Evolutionary conservation across 2,113 vertebrate genomes (phyloP), one percentile per base, ranked within the genome.

Genomic region (Recurvirostra avosetta): DNA sequence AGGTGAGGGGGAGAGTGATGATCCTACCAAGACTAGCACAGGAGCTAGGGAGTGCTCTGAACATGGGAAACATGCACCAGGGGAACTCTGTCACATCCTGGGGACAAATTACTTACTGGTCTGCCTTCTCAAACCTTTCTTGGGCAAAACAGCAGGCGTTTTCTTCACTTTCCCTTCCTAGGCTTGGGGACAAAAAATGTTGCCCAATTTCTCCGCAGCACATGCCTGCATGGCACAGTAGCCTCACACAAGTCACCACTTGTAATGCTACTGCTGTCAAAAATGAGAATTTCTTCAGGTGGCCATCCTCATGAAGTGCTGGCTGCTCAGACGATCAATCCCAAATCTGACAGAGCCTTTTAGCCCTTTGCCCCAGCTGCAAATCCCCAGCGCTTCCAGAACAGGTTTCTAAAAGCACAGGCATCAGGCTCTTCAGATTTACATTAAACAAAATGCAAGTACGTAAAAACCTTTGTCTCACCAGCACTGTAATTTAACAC

Each of bases 201-300:
- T 47, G 18, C 81, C 71, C 4, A 38, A 3, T 71, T 82, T 92
- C 30, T 59, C 30, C 0, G 1, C n/a, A 63, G 41, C 15, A 32
- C 16, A 32, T 0, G 0, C 36, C 52, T 32, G 34, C 22, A 50
- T 11, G 16, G 62, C 34, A 73, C 1, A 41, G 25, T 5, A 77
- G 45, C 23, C 16, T 71, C 50, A 53, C 19, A 4, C 14, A 74
- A 71, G 26, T 18, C 32, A 75, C 7, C 38, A 15, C 34, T 7
- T 87, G 9, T 29, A 84, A 50, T 10, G n/a, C 2, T 10, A 32
- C 22, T 47, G 32, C 23, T 78, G 53, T 17, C 5, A 3, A 63
- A 19, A 41, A 59, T 4, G 22, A 62, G 19, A 58, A 70, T 80
- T 84, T 59, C 52, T 67, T 85, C 50, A 55, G n/a, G 26, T 34